These are phyloP conservation scores for Allolobophora icterica DNA, from an alignment of 2,888 invertebrate genomes.

Conservation along the genomic window DNA sequence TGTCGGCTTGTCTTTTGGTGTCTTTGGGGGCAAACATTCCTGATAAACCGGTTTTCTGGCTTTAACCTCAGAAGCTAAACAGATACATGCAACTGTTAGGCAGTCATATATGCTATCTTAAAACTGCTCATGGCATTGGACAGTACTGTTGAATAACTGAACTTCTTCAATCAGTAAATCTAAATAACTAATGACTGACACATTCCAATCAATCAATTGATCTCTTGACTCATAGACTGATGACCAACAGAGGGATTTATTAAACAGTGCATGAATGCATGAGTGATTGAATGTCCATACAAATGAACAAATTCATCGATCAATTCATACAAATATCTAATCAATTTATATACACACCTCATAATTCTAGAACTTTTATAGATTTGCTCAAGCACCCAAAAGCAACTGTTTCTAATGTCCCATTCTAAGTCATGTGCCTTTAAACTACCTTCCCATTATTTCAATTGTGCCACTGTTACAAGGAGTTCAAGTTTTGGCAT, in stretches of 20 bases:
- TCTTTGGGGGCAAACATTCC: constrained; percentile 44
- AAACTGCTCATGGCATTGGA: background rate
- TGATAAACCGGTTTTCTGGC: constrained; percentile 36
- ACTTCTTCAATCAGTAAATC: background rate
- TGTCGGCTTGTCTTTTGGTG: constrained; percentile 47
- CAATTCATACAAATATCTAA: too few relatives aligned
- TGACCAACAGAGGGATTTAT: background rate
- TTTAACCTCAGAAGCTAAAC: constrained; percentile 25
- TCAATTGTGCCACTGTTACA: too few relatives aligned
- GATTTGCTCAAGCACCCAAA: too few relatives aligned
- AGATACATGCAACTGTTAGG: background rate
- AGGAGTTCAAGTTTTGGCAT: too few relatives aligned
- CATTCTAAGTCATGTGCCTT: too few relatives aligned
- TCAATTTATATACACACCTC: too few relatives aligned
- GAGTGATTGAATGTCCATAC: too few relatives aligned
- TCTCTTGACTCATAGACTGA: background rate
- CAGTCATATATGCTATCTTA: background rate
- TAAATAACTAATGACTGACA: background rate
- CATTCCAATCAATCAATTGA: background rate
- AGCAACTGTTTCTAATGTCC: too few relatives aligned
- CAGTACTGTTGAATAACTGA: background rate
- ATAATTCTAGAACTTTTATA: too few relatives aligned
- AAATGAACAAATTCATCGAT: too few relatives aligned
- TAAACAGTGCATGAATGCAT: too few relatives aligned
- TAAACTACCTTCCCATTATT: too few relatives aligned